phyloP scores from a whole-genome alignment of 2,113 vertebrate genomes.

The Pelvicachromis taeniatus region DNA sequence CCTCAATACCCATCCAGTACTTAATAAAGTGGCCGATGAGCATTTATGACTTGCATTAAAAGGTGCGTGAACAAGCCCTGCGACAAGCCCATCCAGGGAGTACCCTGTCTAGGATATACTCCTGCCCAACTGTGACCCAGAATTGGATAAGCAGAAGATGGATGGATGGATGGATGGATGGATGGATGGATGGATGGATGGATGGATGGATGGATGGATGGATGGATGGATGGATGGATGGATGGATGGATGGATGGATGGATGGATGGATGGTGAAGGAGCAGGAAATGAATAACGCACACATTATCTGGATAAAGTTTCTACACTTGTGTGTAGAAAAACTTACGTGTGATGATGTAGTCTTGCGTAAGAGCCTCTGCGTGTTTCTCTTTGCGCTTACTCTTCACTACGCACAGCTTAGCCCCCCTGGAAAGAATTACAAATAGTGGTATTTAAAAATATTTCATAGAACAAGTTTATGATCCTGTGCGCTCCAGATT shows the following conservation, averaged over 20 bases:
- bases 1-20: not conserved
- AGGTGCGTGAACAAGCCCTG: not conserved
- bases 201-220: too few species aligned
- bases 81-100: not conserved
- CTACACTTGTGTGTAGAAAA: not conserved
- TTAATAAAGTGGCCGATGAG: not conserved
- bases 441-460: not conserved
- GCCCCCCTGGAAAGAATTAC: slow-evolving; percentile 79
- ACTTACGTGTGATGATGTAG: slow-evolving; percentile 98
- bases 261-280: not conserved
- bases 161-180: too few species aligned
- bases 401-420: slow-evolving; percentile 96
- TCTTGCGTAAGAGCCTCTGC: slow-evolving; percentile 93
- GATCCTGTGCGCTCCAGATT: not conserved
- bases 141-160: not conserved
- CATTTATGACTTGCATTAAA: not conserved
- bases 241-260: too few species aligned
- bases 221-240: too few species aligned
- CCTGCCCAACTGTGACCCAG: not conserved
- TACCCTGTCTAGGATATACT: not conserved
- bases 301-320: not conserved
- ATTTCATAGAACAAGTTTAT: not conserved
- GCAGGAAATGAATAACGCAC: not conserved
- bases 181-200: too few species aligned
- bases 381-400: slow-evolving; percentile 86